Evolutionary conservation across 2,113 vertebrate species (phyloP), one percentile per base, ranked within the genome.

Genomic region (Lophius piscatorius): DNA sequence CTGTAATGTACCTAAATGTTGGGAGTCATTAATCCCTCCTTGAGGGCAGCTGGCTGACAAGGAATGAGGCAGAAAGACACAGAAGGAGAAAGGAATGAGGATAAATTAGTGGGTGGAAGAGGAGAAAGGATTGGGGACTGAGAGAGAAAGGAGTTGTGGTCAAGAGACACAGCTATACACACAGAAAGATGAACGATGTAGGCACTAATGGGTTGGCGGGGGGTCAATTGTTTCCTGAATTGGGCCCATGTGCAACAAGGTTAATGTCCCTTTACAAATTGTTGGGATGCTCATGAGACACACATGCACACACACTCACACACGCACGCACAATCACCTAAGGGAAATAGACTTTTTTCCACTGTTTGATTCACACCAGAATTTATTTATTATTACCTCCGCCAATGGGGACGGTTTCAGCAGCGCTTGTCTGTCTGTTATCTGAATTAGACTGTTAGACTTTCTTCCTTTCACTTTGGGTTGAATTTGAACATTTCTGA

Each of bases 31-130:
- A 75, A 52, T 82, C 50, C 68, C 36, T 68, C 34, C 65, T 73
- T 76, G 80, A 85, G 81, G 80, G 61, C 67, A 61, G 57, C 16
- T 1, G 60, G 71, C 70, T 76, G 58, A 51, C 17, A 0, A 35
- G n/a, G 38, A 54, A 44, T 17, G 68, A 71, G 61, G 6, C 38
- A 51, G 45, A 72, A 34, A 12, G 28, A 61, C 47, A 40, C 64
- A 47, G 70, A 54, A 45, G 26, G 36, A 34, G 57, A 46, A 63
- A 64, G 74, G n/a, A 76, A 83, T 64, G 40, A 80, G 67, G 76
- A 86, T 78, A 72, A 78, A 83, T 80, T 67, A 75, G 63, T 63
- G 66, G 68, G 35, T 59, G 61, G 50, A 45, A 58, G 8, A 51
- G 44, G 23, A 60, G 45, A 61, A n/a, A n/a, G n/a, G n/a, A n/a